phyloP scores from a whole-genome alignment of 1,140 invertebrate species.

The Druon quercuslanigerum region DNA sequence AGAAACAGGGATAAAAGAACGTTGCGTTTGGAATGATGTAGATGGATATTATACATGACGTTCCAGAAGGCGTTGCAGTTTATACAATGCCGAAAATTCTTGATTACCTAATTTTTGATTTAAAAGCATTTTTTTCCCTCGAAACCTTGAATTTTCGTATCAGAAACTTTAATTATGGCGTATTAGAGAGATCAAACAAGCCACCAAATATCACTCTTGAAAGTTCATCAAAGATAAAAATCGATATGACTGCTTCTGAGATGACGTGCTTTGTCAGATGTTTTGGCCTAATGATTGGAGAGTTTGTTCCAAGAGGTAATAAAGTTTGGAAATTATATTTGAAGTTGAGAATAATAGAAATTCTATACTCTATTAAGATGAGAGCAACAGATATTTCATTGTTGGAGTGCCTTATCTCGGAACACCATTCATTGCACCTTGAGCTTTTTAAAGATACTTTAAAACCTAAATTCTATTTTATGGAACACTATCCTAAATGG shows the following conservation, averaged over 20 bases:
- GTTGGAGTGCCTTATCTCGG: no score
- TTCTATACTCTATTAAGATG: constrained; percentile 12
- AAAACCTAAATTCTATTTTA: constrained; percentile 39
- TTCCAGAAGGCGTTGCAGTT: constrained; percentile 35
- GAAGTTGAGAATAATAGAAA: constrained; percentile 39
- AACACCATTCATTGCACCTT: no score
- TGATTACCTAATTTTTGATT: constrained; percentile 14
- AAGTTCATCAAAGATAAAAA: no score
- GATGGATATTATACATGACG: constrained; percentile 41
- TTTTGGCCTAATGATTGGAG: constrained; percentile 43
- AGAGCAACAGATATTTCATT: no score
- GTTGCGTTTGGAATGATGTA: no score
- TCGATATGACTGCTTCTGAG: constrained; percentile 47
- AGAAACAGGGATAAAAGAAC: no score
- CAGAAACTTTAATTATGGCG: no score
- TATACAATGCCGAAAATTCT: constrained; percentile 37
- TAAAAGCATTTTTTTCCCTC: constrained; percentile 36
- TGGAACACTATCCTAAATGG: constrained; percentile 23
- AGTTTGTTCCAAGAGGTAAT: constrained; percentile 37
- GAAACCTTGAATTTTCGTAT: no score
- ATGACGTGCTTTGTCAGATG: no score
- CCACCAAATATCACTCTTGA: no score
- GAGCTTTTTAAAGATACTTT: not conserved
- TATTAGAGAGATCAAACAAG: no score
- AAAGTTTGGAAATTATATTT: constrained; percentile 38